Base-by-base conservation (phyloP, 1,140 invertebrate genomes). In the Acromyrmex echinatior region DNA sequence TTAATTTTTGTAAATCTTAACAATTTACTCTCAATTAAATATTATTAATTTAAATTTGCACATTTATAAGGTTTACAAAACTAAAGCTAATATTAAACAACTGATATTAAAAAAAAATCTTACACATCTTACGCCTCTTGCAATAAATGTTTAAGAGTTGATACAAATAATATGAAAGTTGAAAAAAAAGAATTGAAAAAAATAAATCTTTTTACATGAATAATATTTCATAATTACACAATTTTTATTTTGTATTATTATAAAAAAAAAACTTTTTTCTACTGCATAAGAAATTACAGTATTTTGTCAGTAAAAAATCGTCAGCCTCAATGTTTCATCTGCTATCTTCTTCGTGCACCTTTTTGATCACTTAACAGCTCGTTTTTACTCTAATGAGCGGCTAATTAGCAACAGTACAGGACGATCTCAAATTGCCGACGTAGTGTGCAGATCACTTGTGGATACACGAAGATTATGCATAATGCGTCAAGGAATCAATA, bases 401-500 rank as follows among this genome's bases (percentile, higher is more conserved):
- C 73, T 82, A 53, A 74, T 82, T 82, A 82, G 53, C 18, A 14
- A 45, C 12, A 31, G 28, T 39, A 9, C 35, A 39, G 7, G 10
- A 6, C 18, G 39, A 10, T 10, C 16, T 81, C 56, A 73, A 82
- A 82, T 82, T 60, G 79, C 39, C 21, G 6, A 12, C 39, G 62
- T 73, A 73, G 28, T 31, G 53, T 81, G 31, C 66, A n/a, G 18
- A 81, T 81, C 21, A 45, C 35, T 35, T 58, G 66, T 18, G 35
- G 16, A 73, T 71, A 16, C 51, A 45, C 66, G 21, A 71, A 71
- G 35, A 82, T 82, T 82, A 82, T 18, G 80, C 56, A 49, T 73
- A 53, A 73, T 68, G 28, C 31, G 25, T 35, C 68, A 25, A 25
- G 25, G 12, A 73, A 82, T 82, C 3, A 12, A 31, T 7, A 45